phyloP scores from a whole-genome alignment of 2,888 invertebrate species.

The Bunonema sp. region DNA sequence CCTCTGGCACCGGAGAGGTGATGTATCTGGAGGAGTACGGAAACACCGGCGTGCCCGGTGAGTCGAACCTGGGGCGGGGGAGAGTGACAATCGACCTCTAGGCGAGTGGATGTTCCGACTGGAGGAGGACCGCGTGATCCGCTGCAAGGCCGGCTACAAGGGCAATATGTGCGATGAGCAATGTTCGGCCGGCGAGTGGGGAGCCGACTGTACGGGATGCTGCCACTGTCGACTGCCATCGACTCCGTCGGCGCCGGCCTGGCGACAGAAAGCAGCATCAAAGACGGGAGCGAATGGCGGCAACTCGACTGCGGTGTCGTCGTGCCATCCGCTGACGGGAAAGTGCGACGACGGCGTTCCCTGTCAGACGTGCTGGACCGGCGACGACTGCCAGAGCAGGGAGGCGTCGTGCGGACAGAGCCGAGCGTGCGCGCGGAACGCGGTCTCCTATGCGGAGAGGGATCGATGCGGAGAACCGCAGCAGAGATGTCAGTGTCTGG shows the following conservation, averaged over 20 bases:
- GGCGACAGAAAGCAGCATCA: too few species aligned
- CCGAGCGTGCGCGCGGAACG: conserved; percentile 32
- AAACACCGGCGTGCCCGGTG: conserved; percentile 26
- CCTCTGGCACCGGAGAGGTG: conserved; percentile 40
- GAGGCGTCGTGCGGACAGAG: too few species aligned
- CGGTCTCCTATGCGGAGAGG: conserved; percentile 14
- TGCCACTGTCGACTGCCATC: not conserved
- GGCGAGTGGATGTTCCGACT: conserved; percentile 45
- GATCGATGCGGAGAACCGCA: conserved; percentile 30
- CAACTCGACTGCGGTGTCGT: conserved; percentile 21
- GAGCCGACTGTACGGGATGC: conserved; percentile 27
- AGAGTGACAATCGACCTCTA: conserved; percentile 10
- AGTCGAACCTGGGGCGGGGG: not conserved
- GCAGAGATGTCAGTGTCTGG: conserved; percentile 36
- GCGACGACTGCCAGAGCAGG: conserved; percentile 29
- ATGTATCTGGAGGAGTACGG: conserved; percentile 43
- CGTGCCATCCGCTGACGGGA: conserved; percentile 37
- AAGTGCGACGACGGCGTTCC: conserved; percentile 21
- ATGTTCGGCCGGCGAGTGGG: conserved; percentile 39
- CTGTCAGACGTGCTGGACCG: conserved; percentile 36
- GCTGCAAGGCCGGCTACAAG: conserved; percentile 43
- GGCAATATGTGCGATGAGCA: conserved; percentile 44
- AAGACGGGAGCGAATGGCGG: too few species aligned
- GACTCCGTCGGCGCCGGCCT: not conserved
- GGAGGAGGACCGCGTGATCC: conserved; percentile 19